Evolutionary conservation across 2,888 invertebrate genomes (phyloP).

Genomic region (Raillietiella orientalis): DNA sequence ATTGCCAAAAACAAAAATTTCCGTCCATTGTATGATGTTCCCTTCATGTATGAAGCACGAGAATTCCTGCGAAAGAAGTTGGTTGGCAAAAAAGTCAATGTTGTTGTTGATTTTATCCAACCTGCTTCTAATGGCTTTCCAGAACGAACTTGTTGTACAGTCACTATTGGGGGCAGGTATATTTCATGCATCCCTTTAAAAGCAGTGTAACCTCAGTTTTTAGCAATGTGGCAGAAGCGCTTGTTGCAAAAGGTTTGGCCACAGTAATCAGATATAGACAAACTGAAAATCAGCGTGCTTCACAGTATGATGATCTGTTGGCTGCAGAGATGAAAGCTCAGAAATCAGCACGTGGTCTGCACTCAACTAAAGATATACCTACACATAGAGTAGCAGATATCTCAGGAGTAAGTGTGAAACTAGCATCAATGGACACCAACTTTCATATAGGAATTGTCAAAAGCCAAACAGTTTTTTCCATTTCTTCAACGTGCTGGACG

Average conservation of each 20-base stretch:
- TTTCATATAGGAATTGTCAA: background rate
- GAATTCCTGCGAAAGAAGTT: constrained; percentile 85
- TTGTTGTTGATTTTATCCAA: constrained; percentile 81
- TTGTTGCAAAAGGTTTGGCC: constrained; percentile 68
- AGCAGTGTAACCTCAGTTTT: constrained; percentile 6
- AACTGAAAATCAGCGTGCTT: constrained; percentile 83
- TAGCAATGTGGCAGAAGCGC: constrained; percentile 72
- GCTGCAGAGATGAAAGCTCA: constrained; percentile 75
- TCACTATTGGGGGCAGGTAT: constrained; percentile 42
- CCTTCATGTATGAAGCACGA: constrained; percentile 92
- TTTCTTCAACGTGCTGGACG: constrained; percentile 66
- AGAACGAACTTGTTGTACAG: constrained; percentile 82
- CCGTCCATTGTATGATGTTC: constrained; percentile 84
- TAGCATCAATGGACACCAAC: too few relatives aligned
- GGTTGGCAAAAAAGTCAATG: constrained; percentile 72
- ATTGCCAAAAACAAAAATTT: constrained; percentile 22
- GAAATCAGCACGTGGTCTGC: constrained; percentile 47
- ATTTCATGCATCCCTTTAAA: constrained; percentile 10
- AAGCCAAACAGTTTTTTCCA: constrained; percentile 69
- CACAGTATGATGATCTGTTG: constrained; percentile 63
- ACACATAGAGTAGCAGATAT: constrained; percentile 42
- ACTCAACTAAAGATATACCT: constrained; percentile 58
- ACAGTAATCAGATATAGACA: constrained; percentile 73
- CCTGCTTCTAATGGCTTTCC: constrained; percentile 74
- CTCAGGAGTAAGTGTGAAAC: constrained; percentile 22